A percentile compares a stretch with the other conserved stretches of the same genome.
These are phyloP conservation scores for Drosophila virilis DNA, from an alignment of 1,140 invertebrate species.

Conservation along the genomic window DNA sequence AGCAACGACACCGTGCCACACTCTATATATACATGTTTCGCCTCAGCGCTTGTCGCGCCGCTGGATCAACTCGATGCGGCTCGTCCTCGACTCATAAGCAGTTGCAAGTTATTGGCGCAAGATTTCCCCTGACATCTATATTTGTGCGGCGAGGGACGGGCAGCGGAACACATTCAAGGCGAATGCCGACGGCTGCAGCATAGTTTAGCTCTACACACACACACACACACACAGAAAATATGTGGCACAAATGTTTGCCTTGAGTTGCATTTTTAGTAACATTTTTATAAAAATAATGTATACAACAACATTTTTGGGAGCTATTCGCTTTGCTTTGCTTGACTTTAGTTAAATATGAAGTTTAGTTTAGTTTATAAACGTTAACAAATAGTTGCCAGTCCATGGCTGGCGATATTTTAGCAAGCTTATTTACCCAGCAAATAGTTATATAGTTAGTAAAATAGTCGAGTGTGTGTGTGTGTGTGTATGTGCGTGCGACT, in stretches of 20 bases:
- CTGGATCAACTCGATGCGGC: slow-evolving; percentile 36
- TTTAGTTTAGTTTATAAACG: slow-evolving; percentile 70
- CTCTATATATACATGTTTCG: background rate
- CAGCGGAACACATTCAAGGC: slow-evolving; percentile 55
- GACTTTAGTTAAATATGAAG: slow-evolving; percentile 68
- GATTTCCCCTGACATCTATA: slow-evolving; percentile 68
- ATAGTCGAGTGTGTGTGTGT: slow-evolving; percentile 25
- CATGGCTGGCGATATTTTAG: slow-evolving; percentile 63
- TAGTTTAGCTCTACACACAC: slow-evolving; percentile 50
- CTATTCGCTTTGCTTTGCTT: slow-evolving; percentile 40
- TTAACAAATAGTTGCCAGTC: slow-evolving; percentile 69
- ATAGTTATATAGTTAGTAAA: slow-evolving; percentile 60
- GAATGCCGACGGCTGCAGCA: slow-evolving; percentile 53
- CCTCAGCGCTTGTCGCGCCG: slow-evolving; percentile 39
- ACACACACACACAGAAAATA: slow-evolving; percentile 44
- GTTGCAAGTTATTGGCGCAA: slow-evolving; percentile 77
- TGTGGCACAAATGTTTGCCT: slow-evolving; percentile 77
- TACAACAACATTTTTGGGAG: slow-evolving; percentile 56
- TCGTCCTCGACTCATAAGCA: slow-evolving; percentile 71
- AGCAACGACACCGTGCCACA: background rate
- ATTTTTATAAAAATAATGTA: slow-evolving; percentile 78
- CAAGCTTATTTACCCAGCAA: slow-evolving; percentile 75
- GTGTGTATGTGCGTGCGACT: slow-evolving; percentile 1
- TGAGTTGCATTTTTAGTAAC: slow-evolving; percentile 75
- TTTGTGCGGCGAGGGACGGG: slow-evolving; percentile 1